These are phyloP conservation scores for Stictocephala bisonia DNA, from an alignment of 2,888 invertebrate genomes.

Conservation along the genomic window DNA sequence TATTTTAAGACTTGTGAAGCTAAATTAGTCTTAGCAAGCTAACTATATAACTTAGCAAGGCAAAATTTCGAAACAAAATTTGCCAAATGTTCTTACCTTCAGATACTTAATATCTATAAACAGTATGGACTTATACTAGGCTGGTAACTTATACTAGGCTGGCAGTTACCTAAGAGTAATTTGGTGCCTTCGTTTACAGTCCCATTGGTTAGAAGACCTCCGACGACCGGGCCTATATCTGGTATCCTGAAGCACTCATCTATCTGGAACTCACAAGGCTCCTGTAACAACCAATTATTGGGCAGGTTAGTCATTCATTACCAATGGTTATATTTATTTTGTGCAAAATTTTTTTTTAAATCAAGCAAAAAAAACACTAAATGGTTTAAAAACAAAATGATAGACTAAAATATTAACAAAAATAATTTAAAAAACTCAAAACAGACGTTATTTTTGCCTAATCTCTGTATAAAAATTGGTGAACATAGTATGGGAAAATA, in stretches of 20 bases:
- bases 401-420: background rate
- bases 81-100: too few relatives aligned
- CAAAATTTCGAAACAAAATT: too few relatives aligned
- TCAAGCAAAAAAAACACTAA: too few relatives aligned
- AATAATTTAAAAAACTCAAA: background rate
- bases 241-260: constrained; percentile 93
- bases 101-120: too few relatives aligned
- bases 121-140: too few relatives aligned
- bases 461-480: constrained; percentile 22
- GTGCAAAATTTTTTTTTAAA: too few relatives aligned
- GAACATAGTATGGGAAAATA: constrained; percentile 57
- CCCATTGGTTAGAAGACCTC: constrained; percentile 87
- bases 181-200: constrained; percentile 86
- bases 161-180: constrained; percentile 72
- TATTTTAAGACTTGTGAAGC: too few relatives aligned
- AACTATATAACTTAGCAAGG: too few relatives aligned
- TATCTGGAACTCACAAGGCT: constrained; percentile 88
- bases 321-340: too few relatives aligned
- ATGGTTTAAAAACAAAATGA: background rate
- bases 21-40: too few relatives aligned
- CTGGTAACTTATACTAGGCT: background rate
- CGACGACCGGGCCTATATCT: constrained; percentile 85
- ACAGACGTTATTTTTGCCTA: background rate
- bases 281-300: constrained; percentile 68
- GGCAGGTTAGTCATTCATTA: too few relatives aligned